Base-by-base conservation (phyloP, 2,797 vertebrate genomes). In the Euphonia xanthogaster region DNA sequence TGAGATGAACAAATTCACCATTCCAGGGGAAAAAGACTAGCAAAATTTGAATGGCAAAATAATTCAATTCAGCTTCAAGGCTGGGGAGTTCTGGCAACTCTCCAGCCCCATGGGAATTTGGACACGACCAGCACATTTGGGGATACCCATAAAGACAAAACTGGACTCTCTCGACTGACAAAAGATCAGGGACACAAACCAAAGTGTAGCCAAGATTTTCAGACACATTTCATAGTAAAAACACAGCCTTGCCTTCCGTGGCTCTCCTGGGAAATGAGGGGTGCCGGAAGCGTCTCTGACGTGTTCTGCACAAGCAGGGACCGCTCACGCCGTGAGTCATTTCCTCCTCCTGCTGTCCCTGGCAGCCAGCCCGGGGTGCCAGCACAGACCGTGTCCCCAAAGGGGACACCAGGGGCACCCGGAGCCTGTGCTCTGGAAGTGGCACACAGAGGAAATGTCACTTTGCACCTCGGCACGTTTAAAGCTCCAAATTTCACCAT, bases 221-320 rank as follows among this genome's bases (percentile, higher is more conserved):
- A 14, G 78, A n/a, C 1, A 0, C 12, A 2, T 9, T 18, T n/a
- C 13, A 0, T 0, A 8, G 53, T 1, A 9, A 7, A 5, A n/a
- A 50, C 5, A 8, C 1, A 9, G 50, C 65, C 20, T 42, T 2
- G 21, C 35, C 48, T 55, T 3, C 47, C 5, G 44, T 15, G n/a
- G 67, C 18, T 25, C 2, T 23, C 23, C 50, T 7, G 48, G 53
- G 81, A 7, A 45, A 1, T 0, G 7, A 70, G 67, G 62, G 88
- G 60, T n/a, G 85, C 83, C 35, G 44, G 92, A 66, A 87, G 50
- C 15, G 20, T 33, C 73, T 14, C 4, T 8, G 86, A 15, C n/a
- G 39, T 0, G 15, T 4, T n/a, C n/a, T 17, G 75, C 86, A 30
- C 75, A 25, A 45, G 23, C 31, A 3, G 39, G 1, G 16, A 7